Conservation (phyloP, 2,888 invertebrate genomes). For the Hermodice carunculata region DNA sequence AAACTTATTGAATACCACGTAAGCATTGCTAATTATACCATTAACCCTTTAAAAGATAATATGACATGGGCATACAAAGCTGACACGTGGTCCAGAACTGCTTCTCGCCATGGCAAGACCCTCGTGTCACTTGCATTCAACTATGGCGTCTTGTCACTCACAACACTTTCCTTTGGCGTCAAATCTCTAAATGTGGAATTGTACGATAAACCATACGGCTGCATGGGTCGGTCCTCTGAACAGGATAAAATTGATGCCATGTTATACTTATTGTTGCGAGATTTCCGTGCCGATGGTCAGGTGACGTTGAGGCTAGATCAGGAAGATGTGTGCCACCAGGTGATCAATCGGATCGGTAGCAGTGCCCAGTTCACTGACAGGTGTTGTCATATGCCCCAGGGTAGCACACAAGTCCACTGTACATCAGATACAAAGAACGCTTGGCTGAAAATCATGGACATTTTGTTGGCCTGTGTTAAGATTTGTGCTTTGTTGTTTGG, state of each 20-base stretch:
- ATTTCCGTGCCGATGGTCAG: slow-evolving; percentile 22
- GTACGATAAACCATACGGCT: slow-evolving; percentile 55
- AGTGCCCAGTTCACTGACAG: slow-evolving; percentile 56
- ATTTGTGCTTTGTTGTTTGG: slow-evolving; percentile 60
- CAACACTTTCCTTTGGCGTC: slow-evolving; percentile 63
- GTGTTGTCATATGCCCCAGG: slow-evolving; percentile 49
- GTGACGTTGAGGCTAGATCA: slow-evolving; percentile 23
- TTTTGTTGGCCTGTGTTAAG: slow-evolving; percentile 55
- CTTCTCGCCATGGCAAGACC: slow-evolving; percentile 62
- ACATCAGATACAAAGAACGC: slow-evolving; percentile 52
- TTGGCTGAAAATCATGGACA: slow-evolving; percentile 63
- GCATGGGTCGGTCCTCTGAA: slow-evolving; percentile 50
- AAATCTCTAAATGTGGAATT: slow-evolving; percentile 47
- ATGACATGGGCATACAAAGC: slow-evolving; percentile 22
- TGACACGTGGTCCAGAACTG: slow-evolving; percentile 44
- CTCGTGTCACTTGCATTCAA: slow-evolving; percentile 66
- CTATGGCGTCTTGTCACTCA: slow-evolving; percentile 64
- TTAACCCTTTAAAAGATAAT: slow-evolving; percentile 35
- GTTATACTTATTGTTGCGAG: slow-evolving; percentile 36
- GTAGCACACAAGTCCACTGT: slow-evolving; percentile 43
- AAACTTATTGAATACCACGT: slow-evolving; percentile 42
- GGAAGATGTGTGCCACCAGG: slow-evolving; percentile 56
- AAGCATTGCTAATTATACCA: slow-evolving; percentile 30
- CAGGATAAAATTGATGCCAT: slow-evolving; percentile 28
- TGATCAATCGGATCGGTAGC: slow-evolving; percentile 46